Conservation (phyloP, 2,113 vertebrate species). For the Perccottus glenii region DNA sequence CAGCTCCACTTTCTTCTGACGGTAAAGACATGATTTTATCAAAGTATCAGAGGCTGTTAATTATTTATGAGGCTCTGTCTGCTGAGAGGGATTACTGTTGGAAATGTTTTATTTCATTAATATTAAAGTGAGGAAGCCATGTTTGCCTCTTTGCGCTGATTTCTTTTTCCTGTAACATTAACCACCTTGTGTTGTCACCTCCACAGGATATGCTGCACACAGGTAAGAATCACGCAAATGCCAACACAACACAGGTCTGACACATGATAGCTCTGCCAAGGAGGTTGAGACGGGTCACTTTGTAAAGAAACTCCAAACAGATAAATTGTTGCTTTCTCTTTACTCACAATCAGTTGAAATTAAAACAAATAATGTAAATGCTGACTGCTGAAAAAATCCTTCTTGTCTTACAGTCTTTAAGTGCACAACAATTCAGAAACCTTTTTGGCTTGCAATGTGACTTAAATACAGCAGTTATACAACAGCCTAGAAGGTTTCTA, state of each 20-base stretch:
- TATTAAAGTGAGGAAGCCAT: not conserved
- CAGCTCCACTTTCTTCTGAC: constrained; percentile 3
- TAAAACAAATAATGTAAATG: too few species aligned
- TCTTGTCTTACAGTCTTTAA: too few species aligned
- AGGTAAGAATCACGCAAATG: constrained; percentile 43
- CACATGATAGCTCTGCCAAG: not conserved
- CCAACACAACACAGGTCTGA: constrained; percentile 3
- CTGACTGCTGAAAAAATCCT: too few species aligned
- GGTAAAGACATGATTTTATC: constrained; percentile 14
- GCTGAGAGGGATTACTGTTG: not conserved
- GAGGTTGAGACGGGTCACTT: constrained; percentile 10
- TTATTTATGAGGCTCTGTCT: not conserved
- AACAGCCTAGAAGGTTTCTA: too few species aligned
- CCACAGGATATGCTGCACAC: constrained; percentile 43
- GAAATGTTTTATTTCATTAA: not conserved
- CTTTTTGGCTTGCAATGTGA: too few species aligned
- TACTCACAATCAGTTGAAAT: too few species aligned
- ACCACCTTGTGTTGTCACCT: constrained; percentile 20
- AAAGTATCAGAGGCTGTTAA: not conserved
- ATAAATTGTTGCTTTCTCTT: not conserved
- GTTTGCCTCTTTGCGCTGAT: constrained; percentile 11
- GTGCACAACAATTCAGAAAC: too few species aligned
- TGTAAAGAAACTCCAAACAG: too few species aligned
- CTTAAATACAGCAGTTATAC: too few species aligned
- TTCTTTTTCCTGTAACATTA: constrained; percentile 39